Conservation (phyloP, 2,797 vertebrate species). For the Heliangelus exortis region DNA sequence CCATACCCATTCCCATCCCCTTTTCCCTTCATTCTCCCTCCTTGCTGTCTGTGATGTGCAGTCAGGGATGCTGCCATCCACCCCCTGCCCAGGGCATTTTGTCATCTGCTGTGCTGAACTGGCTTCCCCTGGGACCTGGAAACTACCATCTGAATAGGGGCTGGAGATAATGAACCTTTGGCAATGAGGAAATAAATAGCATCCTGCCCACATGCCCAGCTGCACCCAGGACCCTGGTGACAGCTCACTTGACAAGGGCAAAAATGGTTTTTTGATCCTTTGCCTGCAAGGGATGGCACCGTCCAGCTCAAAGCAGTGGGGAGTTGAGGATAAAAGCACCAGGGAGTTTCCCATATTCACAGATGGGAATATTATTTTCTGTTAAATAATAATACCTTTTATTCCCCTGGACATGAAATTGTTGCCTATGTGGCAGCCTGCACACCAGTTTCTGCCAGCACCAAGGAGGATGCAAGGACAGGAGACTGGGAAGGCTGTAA, state of each 20-base stretch:
- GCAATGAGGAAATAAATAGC: background rate
- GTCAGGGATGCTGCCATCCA: slow-evolving; percentile 30
- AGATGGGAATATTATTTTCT: background rate
- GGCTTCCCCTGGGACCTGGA: background rate
- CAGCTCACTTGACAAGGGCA: slow-evolving; percentile 26
- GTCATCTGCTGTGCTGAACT: slow-evolving; percentile 49
- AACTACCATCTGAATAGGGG: background rate
- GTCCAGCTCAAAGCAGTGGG: background rate
- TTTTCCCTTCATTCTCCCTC: background rate
- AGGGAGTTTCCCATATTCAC: background rate
- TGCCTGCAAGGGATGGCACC: background rate
- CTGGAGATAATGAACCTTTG: background rate
- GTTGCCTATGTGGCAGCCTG: background rate
- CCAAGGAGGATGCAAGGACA: background rate
- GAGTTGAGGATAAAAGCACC: background rate
- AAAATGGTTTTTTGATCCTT: slow-evolving; percentile 1
- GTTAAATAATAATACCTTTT: background rate
- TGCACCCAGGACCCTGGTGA: slow-evolving; percentile 24
- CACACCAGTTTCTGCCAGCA: background rate
- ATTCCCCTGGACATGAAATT: background rate
- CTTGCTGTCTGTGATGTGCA: background rate
- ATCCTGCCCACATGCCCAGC: slow-evolving; percentile 11
- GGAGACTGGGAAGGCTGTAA: background rate
- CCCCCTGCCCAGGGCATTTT: slow-evolving; percentile 45
- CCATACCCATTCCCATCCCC: accelerated